Evolutionary conservation across 23 tunicate genomes (phyloP), one percentile per base, ranked within the genome.

Genomic region (Halocynthia roretzi): DNA sequence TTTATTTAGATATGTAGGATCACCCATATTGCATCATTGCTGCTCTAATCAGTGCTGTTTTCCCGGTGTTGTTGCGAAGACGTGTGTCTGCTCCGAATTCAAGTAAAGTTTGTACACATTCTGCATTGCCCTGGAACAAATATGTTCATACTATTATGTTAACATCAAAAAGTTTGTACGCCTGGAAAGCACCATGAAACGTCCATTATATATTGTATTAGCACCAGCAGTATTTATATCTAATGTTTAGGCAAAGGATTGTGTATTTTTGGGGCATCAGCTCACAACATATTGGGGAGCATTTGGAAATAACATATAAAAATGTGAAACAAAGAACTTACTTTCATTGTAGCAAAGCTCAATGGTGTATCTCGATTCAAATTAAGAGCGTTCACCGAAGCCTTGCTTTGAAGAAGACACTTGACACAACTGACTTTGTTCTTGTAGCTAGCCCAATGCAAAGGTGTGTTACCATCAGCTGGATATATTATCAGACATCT

Each of bases 381-480:
- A 65, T 15, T 65, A 5, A 65, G 5, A 10, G 70, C 70, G 31
- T 65, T 65, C 48, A 65, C 70, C 22, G 70, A 10, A 20, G 70
- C 70, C 31, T 65, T 65, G 70, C 19, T 65, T 6, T 65, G n/a
- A 20, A 65, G 19, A 9, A 65, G 19, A 15, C 31, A 15, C 70
- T 65, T 65, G 31, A 15, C 70, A 65, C 70, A 65, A 20, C 31
- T 48, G 31, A 15, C 10, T 65, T 15, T 65, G 31, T 65, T 65
- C 31, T 65, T 65, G 31, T 65, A 65, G 10, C 48, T 8, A 65
- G 70, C 14, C 70, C 70, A 65, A 65, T 65, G 70, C n/a, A 65
- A 48, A 65, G 70, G 70, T 65, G 70, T 65, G 19, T 65, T 11
- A 15, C 19, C 70, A 65, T 65, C 70, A 65, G 48, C 70, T 65